Evolutionary conservation across 2,113 vertebrate species (phyloP).

Genomic region (Athene noctua): DNA sequence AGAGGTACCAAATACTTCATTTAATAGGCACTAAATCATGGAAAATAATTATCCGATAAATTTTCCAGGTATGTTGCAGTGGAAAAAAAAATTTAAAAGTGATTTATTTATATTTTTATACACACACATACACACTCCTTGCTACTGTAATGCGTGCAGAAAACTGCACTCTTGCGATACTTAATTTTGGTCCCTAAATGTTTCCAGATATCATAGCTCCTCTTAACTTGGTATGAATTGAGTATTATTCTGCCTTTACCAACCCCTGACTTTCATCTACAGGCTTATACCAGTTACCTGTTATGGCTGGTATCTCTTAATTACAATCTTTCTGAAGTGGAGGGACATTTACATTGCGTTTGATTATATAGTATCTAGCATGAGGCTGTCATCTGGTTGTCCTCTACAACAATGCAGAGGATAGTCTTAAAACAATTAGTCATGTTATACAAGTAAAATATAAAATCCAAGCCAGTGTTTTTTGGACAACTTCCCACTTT

Average conservation of each 20-base stretch:
- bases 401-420: rapidly evolving
- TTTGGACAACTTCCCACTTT: background rate
- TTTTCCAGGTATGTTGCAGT: background rate
- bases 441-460: background rate
- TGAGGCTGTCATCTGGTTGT: background rate
- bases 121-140: background rate
- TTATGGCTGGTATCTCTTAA: background rate
- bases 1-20: background rate
- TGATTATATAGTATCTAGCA: background rate
- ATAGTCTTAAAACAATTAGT: background rate
- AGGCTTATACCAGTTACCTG: background rate
- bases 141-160: background rate
- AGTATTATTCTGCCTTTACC: background rate
- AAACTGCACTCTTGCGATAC: background rate
- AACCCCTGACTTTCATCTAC: background rate
- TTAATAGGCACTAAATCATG: background rate
- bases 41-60: background rate
- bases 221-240: background rate
- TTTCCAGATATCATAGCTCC: background rate
- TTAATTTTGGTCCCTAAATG: background rate
- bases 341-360: background rate
- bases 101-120: background rate
- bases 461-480: background rate
- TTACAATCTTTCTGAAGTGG: background rate
- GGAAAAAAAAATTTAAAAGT: background rate